Base-by-base conservation (phyloP, 2,113 vertebrate genomes). In the Bagarius yarrelli region DNA sequence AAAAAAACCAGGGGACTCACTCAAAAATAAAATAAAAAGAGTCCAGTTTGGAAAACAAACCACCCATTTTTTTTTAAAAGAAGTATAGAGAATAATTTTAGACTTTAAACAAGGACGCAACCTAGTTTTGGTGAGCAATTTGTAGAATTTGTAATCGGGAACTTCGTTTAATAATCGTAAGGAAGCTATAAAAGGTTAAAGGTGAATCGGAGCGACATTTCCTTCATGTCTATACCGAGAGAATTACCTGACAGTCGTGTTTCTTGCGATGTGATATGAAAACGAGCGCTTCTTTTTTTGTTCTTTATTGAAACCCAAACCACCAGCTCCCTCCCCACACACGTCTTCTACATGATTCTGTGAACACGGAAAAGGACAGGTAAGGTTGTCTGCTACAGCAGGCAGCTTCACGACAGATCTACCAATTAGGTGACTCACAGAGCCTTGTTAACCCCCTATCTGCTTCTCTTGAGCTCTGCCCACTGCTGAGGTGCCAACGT, bases 381-480 rank as follows among this genome's bases (percentile, higher is more conserved):
- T 64, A 64, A 74, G 70, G 59, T 81, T 81, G 59, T 52, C 79
- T 74, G 15, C 47, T 64, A 72, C 16, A 77, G 63, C 73, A 82
- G 73, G 53, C 61, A 82, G 64, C 73, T 82, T 77, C 72, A 82
- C 55, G 72, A 53, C 83, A 80, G 82, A 80, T 79, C 82, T 70
- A 80, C 78, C 83, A 84, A 84, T 84, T 80, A 84, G 78, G 63
- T 60, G 61, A 73, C 66, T 80, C 70, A 79, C 82, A 80, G 70
- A 63, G 77, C 40, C 70, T 83, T 75, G 82, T 83, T 83, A 80
- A 75, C 73, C 81, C 81, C 81, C 81, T 56, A 76, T 73, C 61
- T 76, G 72, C 73, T 76, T 19, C 34, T 32, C 81, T 47, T 60
- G 36, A 70, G 63, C 27, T 69, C 40, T 64, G 73, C 80, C 47